Percentiles rank a stretch among this genome's conserved stretches.
Evolutionary conservation across 2,113 vertebrate species (phyloP).

Genomic region (Empidonax traillii): DNA sequence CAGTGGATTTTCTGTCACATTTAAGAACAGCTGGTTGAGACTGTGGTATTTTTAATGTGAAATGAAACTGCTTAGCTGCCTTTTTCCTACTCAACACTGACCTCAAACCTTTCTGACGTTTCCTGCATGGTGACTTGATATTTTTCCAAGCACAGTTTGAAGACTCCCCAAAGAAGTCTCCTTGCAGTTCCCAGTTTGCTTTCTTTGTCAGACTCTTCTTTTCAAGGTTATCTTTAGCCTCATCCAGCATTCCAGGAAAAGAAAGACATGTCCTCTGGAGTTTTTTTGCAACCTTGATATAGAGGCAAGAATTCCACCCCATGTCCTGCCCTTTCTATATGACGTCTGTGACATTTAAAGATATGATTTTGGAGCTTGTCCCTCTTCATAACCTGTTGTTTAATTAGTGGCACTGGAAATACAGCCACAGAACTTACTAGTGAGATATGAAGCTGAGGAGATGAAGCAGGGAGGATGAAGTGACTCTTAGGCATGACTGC

Average conservation of each 20-base stretch:
- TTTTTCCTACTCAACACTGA: neutral
- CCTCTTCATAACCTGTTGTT: slow-evolving; percentile 6
- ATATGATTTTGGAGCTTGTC: neutral
- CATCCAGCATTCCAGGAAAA: slow-evolving; percentile 5
- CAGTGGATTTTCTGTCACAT: neutral
- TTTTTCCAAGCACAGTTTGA: neutral
- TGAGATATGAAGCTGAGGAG: neutral
- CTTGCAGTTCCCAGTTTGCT: slow-evolving; percentile 20
- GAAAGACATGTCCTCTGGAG: neutral
- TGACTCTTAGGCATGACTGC: neutral
- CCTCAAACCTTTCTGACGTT: neutral
- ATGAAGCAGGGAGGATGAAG: neutral
- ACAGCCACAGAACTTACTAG: neutral
- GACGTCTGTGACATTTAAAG: slow-evolving; percentile 6
- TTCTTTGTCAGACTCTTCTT: slow-evolving; percentile 27
- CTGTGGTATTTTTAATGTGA: neutral
- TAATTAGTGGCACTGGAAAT: slow-evolving; percentile 21
- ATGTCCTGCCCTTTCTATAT: neutral
- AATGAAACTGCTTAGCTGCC: neutral
- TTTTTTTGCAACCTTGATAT: neutral
- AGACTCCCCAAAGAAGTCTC: neutral
- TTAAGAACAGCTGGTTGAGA: neutral
- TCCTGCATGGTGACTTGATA: neutral
- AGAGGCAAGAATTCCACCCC: neutral
- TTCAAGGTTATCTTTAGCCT: slow-evolving; percentile 44